Percentiles rank a stretch among this genome's conserved stretches.
Evolutionary conservation across 2,113 vertebrate species (phyloP).

Genomic region (Nothobranchius furzeri): DNA sequence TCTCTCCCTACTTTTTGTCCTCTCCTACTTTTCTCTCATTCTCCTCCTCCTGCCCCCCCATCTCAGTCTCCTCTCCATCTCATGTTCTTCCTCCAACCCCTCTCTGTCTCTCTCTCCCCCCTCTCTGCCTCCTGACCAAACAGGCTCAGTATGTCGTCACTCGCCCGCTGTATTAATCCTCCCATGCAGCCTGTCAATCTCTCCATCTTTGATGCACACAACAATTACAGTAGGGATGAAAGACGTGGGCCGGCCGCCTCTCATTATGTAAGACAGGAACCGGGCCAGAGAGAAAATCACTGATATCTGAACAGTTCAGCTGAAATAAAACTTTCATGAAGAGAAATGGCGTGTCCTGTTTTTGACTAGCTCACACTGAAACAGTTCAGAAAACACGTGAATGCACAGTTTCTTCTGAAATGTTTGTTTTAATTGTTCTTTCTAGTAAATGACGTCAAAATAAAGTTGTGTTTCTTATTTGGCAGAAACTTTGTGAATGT

Average conservation of each 20-base stretch:
- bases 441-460: too few species aligned
- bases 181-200: slow-evolving; percentile 70
- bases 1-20: slow-evolving; percentile 75
- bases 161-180: slow-evolving; percentile 67
- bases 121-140: background rate
- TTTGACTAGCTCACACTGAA: background rate
- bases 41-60: slow-evolving; percentile 44
- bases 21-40: slow-evolving; percentile 54
- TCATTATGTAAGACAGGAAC: slow-evolving; percentile 63
- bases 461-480: too few species aligned
- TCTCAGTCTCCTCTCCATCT: slow-evolving; percentile 28
- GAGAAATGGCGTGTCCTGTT: slow-evolving; percentile 14
- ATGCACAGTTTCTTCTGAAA: too few species aligned
- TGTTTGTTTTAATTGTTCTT: too few species aligned
- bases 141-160: slow-evolving; percentile 59
- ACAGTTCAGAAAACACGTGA: too few species aligned
- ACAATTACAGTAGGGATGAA: slow-evolving; percentile 69
- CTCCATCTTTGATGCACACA: slow-evolving; percentile 65
- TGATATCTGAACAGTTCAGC: slow-evolving; percentile 55
- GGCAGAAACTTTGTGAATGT: too few species aligned
- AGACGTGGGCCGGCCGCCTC: slow-evolving; percentile 52
- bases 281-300: slow-evolving; percentile 38
- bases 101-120: background rate
- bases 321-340: slow-evolving; percentile 55
- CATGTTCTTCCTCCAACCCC: too few species aligned